phyloP scores from a whole-genome alignment of 2,888 invertebrate species.

The Prostheceraeus crozeri region DNA sequence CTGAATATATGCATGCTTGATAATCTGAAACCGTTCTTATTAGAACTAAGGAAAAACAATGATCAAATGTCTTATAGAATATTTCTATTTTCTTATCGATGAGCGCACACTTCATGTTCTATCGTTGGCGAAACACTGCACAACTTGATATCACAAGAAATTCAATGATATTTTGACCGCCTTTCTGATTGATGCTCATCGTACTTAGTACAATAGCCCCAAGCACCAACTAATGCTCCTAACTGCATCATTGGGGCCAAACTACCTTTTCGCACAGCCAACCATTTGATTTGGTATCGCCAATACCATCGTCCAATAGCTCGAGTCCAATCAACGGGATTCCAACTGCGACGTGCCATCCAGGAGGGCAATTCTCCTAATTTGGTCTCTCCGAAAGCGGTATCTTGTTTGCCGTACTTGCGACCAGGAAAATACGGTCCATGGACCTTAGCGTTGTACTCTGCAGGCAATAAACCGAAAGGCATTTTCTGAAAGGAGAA shows the following conservation, averaged over 20 bases:
- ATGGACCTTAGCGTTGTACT: conserved; percentile 26
- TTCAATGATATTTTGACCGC: conserved; percentile 21
- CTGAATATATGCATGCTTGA: too few relatives aligned
- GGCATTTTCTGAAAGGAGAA: too few relatives aligned
- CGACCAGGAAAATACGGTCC: conserved; percentile 27
- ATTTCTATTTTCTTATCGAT: too few relatives aligned
- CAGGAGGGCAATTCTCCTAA: conserved; percentile 30
- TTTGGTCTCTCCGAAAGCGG: conserved; percentile 8
- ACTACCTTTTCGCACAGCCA: background rate
- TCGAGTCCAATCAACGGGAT: background rate
- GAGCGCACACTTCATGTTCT: too few relatives aligned
- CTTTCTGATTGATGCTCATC: background rate
- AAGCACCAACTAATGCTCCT: background rate
- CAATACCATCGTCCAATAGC: conserved; percentile 21
- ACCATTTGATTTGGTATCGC: conserved; percentile 1
- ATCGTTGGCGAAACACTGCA: too few relatives aligned
- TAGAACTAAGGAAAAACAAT: too few relatives aligned
- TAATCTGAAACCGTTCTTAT: too few relatives aligned
- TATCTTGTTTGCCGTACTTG: conserved; percentile 30
- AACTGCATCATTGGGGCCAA: conserved; percentile 10
- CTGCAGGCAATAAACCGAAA: too few relatives aligned
- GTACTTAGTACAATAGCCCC: background rate
- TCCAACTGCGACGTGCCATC: background rate
- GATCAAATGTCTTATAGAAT: too few relatives aligned
- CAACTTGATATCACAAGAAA: background rate